A percentile compares a stretch with the other conserved stretches of the same genome.
Evolutionary conservation across 2,113 vertebrate genomes (phyloP).

Genomic region (Dinomys branickii): DNA sequence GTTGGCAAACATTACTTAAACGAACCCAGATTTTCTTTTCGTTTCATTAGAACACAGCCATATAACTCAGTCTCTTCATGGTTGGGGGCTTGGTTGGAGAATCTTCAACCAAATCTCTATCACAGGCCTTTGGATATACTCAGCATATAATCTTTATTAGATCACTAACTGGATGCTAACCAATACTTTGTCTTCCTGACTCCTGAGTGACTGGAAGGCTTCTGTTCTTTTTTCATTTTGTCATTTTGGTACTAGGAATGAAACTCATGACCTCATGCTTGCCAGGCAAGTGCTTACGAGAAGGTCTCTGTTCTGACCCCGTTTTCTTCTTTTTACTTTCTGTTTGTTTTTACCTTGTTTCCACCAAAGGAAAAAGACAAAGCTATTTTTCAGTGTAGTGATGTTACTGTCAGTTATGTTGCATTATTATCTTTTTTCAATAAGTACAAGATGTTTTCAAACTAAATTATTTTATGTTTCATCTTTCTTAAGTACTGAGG

Average conservation of each 20-base stretch:
- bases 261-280: too few relatives aligned
- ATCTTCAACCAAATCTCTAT: not conserved
- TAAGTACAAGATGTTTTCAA: not conserved
- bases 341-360: slow-evolving; percentile 43
- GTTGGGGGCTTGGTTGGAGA: not conserved
- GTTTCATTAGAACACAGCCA: not conserved
- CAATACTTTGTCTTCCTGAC: not conserved
- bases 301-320: not conserved
- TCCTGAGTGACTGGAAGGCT: not conserved
- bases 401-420: not conserved
- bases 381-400: not conserved
- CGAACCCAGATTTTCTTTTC: not conserved
- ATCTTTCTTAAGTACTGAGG: not conserved
- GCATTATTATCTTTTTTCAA: not conserved
- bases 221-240: too few relatives aligned
- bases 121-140: not conserved
- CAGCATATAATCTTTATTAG: not conserved
- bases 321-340: not conserved
- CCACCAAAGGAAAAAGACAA: not conserved
- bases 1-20: not conserved
- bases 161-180: not conserved
- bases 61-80: not conserved
- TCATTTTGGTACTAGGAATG: too few relatives aligned
- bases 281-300: too few relatives aligned
- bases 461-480: not conserved